Base-by-base conservation (phyloP, 2,888 invertebrate species). In the Octodonta nipae region DNA sequence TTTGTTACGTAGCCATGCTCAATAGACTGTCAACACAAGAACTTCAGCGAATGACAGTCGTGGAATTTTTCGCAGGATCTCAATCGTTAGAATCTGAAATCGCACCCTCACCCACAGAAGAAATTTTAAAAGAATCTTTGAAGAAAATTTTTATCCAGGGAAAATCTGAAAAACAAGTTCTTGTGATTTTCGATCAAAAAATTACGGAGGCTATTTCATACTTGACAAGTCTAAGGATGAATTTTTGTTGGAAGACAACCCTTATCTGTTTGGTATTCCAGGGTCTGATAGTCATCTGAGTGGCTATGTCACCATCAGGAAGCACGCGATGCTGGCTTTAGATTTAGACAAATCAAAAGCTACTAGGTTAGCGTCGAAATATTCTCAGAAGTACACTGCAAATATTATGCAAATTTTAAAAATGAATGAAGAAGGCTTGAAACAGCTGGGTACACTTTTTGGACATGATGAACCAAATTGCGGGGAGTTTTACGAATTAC, bases 401-500 rank as follows among this genome's bases (percentile, higher is more conserved):
- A 33, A 16, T 3, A 17, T 28, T 13, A 16, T 13, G 5, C 33
- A 33, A 28, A 26, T 33, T 12, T 27, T 33, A 8, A 33, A 22
- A 3, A 27, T 33, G 27, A 14, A 15, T 10, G 4, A 15, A 26
- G 11, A 8, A 6, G 32, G 27, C 12, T 15, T 27, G 8, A 17
- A 32, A 17, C 32, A 33, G 10, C 13, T 33, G 11, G 26, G 17
- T 8, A 33, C 16, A n/a, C 28, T 27, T 27, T 27, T 33, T 27
- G 33, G 33, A n/a, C 33, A 27, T 22, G 37, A 34, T 7, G 10
- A 11, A 7, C 30, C 30, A 11, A 33, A 34, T 8, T 39, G 44
- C 28, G 22, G 16, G 24, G 16, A 34, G 20, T 33, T 27, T 14
- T 43, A 46, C 33, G 20, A 43, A 32, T 26, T 46, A 16, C 40